Base-by-base conservation (phyloP, 2,888 invertebrate species). In the Panzeria rudis region DNA sequence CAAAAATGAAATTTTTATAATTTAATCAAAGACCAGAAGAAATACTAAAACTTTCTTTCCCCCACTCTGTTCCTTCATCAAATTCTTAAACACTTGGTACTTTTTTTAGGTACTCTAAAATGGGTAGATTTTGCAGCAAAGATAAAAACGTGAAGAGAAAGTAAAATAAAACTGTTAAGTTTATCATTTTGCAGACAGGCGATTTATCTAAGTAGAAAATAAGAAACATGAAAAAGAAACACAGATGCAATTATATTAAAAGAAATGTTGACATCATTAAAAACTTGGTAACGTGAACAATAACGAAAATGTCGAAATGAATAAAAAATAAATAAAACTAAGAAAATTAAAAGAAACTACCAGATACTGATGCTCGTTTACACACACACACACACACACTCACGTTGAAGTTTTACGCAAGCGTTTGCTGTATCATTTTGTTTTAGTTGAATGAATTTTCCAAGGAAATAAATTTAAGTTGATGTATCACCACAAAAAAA, bases 261-360 rank as follows among this genome's bases (percentile, higher is more conserved):
- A 77, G 77, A 71, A 75, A 75, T 79, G 83, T 84, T 77, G 84
- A 84, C 84, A 81, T 80, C 77, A 73, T 81, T 81, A 81, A 84
- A 68, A 77, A 64, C 56, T 64, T 71, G 52, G 47, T 56, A 85
- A 78, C 62, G 62, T 44, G 38, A 20, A 47, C 64, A 75, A 77
- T 32, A 61, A 69, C 44, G 4, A 75, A 61, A 78, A 52, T 17
- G 20, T 59, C 44, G 66, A 35, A 56, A 47, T 15, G 13, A 20
- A 61, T 32, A 75, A 47, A 7, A 29, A 29, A 29, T 29, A 29
- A 41, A 71, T 9, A 20, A 41, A 72, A 54, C 38, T 13, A 56
- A 61, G 29, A 79, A 52, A 54, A 29, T 17, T n/a, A 54, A 56
- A 59, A n/a, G 7, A 66, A 76, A 56, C 41, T 47, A 72, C 54